Percentiles rank a stretch among this genome's conserved stretches.
Conservation (phyloP, 2,888 invertebrate genomes). For the Gandaritis pyraliata region DNA sequence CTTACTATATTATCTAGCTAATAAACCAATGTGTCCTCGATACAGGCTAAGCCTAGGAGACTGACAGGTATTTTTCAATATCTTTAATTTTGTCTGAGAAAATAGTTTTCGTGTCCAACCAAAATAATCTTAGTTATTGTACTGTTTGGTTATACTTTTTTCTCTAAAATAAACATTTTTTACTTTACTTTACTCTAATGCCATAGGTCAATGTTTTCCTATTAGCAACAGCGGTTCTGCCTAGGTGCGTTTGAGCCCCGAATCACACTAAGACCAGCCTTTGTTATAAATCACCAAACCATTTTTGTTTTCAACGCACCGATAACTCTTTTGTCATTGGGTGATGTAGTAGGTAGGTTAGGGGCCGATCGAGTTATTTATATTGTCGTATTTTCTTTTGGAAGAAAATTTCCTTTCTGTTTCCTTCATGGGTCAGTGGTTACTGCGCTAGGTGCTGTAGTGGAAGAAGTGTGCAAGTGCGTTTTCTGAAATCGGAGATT, state of each 20-base stretch:
- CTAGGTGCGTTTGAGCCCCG: slow-evolving; percentile 41
- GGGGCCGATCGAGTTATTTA: slow-evolving; percentile 83
- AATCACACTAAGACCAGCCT: slow-evolving; percentile 70
- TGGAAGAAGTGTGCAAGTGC: slow-evolving; percentile 50
- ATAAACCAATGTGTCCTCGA: too few relatives aligned
- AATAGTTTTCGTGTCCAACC: too few relatives aligned
- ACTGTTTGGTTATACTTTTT: too few relatives aligned
- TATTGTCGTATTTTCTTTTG: slow-evolving; percentile 81
- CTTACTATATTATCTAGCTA: too few relatives aligned
- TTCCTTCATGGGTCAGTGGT: slow-evolving; percentile 83
- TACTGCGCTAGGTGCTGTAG: slow-evolving; percentile 61
- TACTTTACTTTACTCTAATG: too few relatives aligned
- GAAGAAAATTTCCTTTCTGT: slow-evolving; percentile 83
- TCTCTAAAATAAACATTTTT: too few relatives aligned
- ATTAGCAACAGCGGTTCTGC: slow-evolving; percentile 25
- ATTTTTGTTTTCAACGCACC: slow-evolving; percentile 85
- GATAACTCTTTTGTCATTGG: slow-evolving; percentile 85
- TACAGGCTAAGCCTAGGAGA: too few relatives aligned
- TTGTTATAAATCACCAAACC: slow-evolving; percentile 79
- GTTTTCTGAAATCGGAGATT: slow-evolving; percentile 23
- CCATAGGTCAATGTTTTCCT: slow-evolving; percentile 30
- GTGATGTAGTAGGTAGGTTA: slow-evolving; percentile 80
- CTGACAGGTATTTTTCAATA: too few relatives aligned
- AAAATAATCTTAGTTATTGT: too few relatives aligned
- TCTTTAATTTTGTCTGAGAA: too few relatives aligned